These are phyloP conservation scores for Labroides dimidiatus DNA, from an alignment of 2,797 vertebrate genomes.

Conservation along the genomic window DNA sequence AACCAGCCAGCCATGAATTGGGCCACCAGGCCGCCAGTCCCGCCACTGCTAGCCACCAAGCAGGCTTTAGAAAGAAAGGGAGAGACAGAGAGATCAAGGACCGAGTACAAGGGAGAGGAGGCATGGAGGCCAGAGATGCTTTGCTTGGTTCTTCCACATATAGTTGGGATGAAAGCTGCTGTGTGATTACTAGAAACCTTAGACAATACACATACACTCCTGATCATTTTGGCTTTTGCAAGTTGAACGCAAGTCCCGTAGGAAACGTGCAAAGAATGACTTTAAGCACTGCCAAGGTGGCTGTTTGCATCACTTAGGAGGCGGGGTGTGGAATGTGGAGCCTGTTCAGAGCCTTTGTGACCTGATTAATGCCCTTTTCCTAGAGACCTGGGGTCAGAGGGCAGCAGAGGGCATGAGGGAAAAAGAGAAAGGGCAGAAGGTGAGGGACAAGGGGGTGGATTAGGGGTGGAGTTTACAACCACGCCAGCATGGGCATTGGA, in stretches of 20 bases:
- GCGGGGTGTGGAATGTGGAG: conserved; percentile 76
- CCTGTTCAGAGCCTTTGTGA: conserved; percentile 55
- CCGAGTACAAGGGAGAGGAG: conserved; percentile 16
- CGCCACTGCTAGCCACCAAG: conserved; percentile 41
- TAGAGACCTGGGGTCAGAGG: conserved; percentile 73
- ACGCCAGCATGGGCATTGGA: conserved; percentile 81
- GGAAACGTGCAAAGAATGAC: conserved; percentile 30
- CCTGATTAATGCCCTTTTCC: conserved; percentile 70
- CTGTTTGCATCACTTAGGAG: conserved; percentile 61
- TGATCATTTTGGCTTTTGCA: not conserved
- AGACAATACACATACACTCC: not conserved
- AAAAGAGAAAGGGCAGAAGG: conserved; percentile 67
- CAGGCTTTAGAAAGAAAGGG: conserved; percentile 31
- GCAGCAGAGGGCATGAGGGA: conserved; percentile 66
- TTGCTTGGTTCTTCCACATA: not conserved
- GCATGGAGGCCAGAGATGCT: conserved; percentile 8
- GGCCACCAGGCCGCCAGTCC: conserved; percentile 65
- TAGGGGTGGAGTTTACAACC: conserved; percentile 77
- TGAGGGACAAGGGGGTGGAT: conserved; percentile 70
- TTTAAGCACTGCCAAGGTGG: conserved; percentile 22
- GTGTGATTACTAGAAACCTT: not conserved
- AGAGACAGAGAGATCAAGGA: conserved; percentile 23
- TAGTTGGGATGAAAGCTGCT: not conserved
- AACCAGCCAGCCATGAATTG: conserved; percentile 82
- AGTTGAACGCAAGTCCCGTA: conserved; percentile 4